Conservation (phyloP, 2,113 vertebrate genomes). For the Ptilonorhynchus violaceus region DNA sequence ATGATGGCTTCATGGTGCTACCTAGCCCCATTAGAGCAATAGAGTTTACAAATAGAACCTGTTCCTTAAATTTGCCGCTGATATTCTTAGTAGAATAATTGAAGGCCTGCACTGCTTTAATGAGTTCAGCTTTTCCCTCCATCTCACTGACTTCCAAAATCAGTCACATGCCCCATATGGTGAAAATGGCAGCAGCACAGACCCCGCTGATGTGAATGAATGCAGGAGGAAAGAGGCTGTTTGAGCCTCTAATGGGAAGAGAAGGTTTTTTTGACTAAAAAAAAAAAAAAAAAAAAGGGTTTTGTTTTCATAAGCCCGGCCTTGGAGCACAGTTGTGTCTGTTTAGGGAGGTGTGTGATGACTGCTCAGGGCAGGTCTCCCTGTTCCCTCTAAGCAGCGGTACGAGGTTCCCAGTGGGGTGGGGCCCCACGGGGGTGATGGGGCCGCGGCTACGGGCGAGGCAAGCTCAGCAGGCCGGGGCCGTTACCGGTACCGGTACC, state of each 20-base stretch:
- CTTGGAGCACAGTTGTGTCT: neutral
- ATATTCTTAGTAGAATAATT: neutral
- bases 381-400: neutral
- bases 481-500: neutral
- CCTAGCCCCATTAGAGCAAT: neutral
- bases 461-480: neutral
- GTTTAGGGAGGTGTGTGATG: accelerated
- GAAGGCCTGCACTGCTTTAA: neutral
- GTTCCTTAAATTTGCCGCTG: neutral
- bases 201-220: neutral
- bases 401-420: neutral
- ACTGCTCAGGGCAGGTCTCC: neutral
- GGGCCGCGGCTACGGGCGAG: neutral
- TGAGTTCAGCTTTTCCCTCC: neutral
- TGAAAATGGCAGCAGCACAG: neutral
- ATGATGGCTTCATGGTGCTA: neutral
- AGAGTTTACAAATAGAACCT: neutral
- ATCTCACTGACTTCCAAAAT: neutral
- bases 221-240: neutral
- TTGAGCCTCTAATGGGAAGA: neutral
- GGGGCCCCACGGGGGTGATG: neutral
- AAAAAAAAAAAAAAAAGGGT: neutral
- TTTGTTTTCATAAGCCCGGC: neutral
- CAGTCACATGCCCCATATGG: neutral
- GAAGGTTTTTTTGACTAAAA: neutral